Evolutionary conservation across 2,888 invertebrate genomes (phyloP).

Genomic region (Aphodius sticticus): DNA sequence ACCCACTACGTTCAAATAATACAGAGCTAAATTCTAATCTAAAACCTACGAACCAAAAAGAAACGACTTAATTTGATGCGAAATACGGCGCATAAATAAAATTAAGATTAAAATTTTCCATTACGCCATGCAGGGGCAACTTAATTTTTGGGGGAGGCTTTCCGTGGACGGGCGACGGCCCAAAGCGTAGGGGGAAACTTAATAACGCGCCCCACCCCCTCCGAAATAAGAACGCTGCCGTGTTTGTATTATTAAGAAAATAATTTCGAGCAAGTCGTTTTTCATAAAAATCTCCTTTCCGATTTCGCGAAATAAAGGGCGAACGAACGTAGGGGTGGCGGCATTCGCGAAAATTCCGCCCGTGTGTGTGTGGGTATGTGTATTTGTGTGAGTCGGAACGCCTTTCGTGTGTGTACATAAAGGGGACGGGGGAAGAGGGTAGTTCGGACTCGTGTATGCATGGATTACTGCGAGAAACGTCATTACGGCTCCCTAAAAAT

Average conservation of each 20-base stretch:
- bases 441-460: conserved; percentile 53
- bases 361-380: conserved; percentile 8
- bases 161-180: not conserved
- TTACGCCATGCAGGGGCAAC: not conserved
- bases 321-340: conserved; percentile 7
- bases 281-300: conserved; percentile 8
- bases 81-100: not conserved
- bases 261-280: conserved; percentile 24
- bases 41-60: not conserved
- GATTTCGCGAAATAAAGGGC: conserved; percentile 24
- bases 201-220: not conserved
- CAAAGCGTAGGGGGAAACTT: not conserved
- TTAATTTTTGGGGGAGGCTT: not conserved
- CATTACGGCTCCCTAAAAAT: conserved; percentile 57
- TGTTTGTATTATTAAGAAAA: conserved; percentile 12
- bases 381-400: conserved; percentile 20
- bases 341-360: conserved; percentile 22
- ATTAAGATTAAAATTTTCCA: conserved; percentile 4
- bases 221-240: not conserved
- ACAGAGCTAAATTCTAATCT: not conserved
- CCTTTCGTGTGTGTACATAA: conserved; percentile 17
- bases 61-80: not conserved
- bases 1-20: not conserved
- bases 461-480: conserved; percentile 58
- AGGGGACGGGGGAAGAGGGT: conserved; percentile 26